phyloP scores from a whole-genome alignment of 2,888 invertebrate species.

The Galerucella pusilla region DNA sequence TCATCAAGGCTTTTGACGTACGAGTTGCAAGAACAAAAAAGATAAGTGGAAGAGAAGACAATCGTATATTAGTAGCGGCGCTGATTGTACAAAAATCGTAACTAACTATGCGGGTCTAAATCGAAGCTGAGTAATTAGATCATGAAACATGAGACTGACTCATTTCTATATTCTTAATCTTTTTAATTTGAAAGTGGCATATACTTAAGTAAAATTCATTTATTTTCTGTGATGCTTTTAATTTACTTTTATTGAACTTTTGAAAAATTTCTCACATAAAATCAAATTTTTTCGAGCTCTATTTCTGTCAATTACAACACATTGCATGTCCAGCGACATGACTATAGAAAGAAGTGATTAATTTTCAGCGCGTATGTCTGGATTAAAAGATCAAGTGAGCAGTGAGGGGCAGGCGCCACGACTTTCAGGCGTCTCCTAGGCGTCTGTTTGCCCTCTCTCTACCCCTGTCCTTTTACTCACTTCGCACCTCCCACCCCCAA shows the following conservation, averaged over 20 bases:
- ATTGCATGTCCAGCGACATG: slow-evolving; percentile 15
- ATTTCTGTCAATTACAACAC: background rate
- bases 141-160: background rate
- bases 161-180: too few relatives aligned
- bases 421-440: slow-evolving; percentile 63
- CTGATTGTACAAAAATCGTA: slow-evolving; percentile 10
- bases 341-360: slow-evolving; percentile 60
- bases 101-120: background rate
- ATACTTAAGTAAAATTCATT: too few relatives aligned
- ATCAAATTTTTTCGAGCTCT: background rate
- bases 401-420: slow-evolving; percentile 64
- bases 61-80: slow-evolving; percentile 16
- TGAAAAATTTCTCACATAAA: too few relatives aligned
- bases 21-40: slow-evolving; percentile 53
- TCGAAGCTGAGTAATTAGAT: background rate
- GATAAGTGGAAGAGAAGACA: slow-evolving; percentile 21
- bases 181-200: too few relatives aligned
- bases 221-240: too few relatives aligned
- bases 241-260: too few relatives aligned
- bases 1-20: slow-evolving; percentile 61
- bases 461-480: slow-evolving; percentile 41
- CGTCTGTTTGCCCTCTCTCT: slow-evolving; percentile 56
- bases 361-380: slow-evolving; percentile 65
- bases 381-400: slow-evolving; percentile 66
- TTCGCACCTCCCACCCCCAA: slow-evolving; percentile 43